Conservation (phyloP, 1,140 invertebrate species). For the Hermetia illucens region DNA sequence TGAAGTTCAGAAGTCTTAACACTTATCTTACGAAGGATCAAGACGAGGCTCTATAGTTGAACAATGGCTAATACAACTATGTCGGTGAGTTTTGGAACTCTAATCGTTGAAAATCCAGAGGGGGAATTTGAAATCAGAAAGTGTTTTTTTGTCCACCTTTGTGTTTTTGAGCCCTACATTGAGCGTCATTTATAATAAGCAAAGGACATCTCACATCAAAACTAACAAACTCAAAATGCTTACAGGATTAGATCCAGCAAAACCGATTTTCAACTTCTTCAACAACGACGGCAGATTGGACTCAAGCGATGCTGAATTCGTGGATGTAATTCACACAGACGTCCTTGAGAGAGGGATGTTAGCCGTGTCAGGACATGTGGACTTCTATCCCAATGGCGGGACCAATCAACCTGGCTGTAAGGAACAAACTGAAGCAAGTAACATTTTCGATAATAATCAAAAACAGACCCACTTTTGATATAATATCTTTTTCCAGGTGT, state of each 20-base stretch:
- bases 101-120: too few relatives aligned
- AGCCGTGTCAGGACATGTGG: constrained; percentile 36
- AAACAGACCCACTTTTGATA: background rate
- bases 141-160: too few relatives aligned
- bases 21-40: too few relatives aligned
- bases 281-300: constrained; percentile 36
- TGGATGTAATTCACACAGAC: constrained; percentile 48
- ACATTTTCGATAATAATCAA: background rate
- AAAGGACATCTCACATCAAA: background rate
- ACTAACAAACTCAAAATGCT: constrained; percentile 2
- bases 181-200: too few relatives aligned
- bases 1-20: too few relatives aligned
- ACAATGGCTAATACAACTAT: too few relatives aligned
- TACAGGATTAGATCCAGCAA: constrained; percentile 42
- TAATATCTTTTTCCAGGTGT: background rate
- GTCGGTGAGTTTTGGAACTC: too few relatives aligned
- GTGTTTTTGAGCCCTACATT: too few relatives aligned
- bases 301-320: constrained; percentile 38
- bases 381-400: constrained; percentile 51
- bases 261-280: constrained; percentile 37
- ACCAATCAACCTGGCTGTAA: constrained; percentile 43
- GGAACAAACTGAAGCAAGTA: background rate
- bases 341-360: constrained; percentile 37
- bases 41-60: too few relatives aligned
- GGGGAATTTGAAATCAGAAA: too few relatives aligned